These are phyloP conservation scores for Brachionus manjavacas DNA, from an alignment of 1,140 invertebrate species.

Conservation along the genomic window DNA sequence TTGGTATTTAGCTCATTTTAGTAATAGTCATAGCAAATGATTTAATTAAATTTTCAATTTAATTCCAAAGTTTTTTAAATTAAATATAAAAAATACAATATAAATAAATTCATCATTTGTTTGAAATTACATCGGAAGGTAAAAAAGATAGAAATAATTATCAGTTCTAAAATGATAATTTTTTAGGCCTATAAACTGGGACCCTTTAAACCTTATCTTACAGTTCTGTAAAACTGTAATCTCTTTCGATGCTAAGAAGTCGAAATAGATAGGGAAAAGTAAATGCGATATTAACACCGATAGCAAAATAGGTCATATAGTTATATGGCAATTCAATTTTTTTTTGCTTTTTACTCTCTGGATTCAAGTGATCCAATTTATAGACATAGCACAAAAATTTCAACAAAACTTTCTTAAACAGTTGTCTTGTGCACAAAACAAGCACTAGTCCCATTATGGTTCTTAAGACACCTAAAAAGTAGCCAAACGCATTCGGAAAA, in stretches of 20 bases:
- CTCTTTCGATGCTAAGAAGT: constrained; percentile 69
- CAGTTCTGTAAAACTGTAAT: constrained; percentile 73
- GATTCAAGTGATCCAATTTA: constrained; percentile 60
- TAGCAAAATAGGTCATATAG: constrained; percentile 61
- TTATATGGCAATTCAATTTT: constrained; percentile 72
- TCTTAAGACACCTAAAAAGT: constrained; percentile 65
- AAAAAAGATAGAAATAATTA: neutral
- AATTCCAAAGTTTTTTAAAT: neutral
- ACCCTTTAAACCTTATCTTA: neutral
- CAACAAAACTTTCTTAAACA: constrained; percentile 68
- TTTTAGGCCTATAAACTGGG: neutral
- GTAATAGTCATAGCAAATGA: neutral
- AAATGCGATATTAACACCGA: constrained; percentile 66
- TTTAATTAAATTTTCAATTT: neutral
- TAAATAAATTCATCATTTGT: neutral
- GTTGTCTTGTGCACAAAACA: constrained; percentile 65
- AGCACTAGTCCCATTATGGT: constrained; percentile 70
- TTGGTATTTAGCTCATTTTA: neutral
- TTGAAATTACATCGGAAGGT: neutral
- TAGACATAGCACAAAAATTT: constrained; percentile 67
- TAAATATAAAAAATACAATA: neutral
- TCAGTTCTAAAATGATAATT: neutral
- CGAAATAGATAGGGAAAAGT: constrained; percentile 73
- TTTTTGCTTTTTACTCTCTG: constrained; percentile 48
- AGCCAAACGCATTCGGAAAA: constrained; percentile 72